These are phyloP conservation scores for Nansenia antarctica DNA, from an alignment of 2,113 vertebrate genomes.

Conservation along the genomic window DNA sequence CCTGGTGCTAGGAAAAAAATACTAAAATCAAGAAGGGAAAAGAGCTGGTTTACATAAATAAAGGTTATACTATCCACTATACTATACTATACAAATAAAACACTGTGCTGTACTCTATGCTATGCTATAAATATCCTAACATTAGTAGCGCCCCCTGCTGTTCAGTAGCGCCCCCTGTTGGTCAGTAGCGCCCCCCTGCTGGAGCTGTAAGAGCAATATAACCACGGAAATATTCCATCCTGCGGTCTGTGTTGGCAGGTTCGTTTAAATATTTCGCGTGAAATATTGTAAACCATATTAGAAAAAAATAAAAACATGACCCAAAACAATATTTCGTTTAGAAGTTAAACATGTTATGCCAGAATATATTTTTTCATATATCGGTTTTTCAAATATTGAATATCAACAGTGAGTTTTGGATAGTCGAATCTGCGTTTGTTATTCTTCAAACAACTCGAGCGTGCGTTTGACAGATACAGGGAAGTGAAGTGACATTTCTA, in stretches of 20 bases:
- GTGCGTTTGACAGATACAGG: not conserved
- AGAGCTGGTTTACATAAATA: no score
- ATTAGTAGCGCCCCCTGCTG: not conserved
- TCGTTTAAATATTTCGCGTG: not conserved
- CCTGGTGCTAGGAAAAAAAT: no score
- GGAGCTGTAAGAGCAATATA: not conserved
- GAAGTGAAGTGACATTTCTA: constrained; percentile 23
- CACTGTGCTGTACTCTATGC: no score
- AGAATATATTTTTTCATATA: not conserved
- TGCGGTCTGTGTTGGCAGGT: not conserved
- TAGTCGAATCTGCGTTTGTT: constrained; percentile 7
- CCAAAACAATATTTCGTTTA: not conserved
- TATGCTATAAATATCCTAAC: no score
- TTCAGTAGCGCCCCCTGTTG: constrained; percentile 20
- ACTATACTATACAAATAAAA: no score
- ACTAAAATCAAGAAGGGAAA: no score
- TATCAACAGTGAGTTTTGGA: not conserved
- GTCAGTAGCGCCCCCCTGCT: no score
- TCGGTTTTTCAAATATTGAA: not conserved
- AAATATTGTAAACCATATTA: not conserved
- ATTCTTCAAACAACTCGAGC: not conserved
- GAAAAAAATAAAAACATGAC: no score
- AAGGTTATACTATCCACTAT: no score
- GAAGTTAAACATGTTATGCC: not conserved
- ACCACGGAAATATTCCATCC: not conserved